phyloP scores from a whole-genome alignment of 1,140 invertebrate species.

The Caenorhabditis brenneri region DNA sequence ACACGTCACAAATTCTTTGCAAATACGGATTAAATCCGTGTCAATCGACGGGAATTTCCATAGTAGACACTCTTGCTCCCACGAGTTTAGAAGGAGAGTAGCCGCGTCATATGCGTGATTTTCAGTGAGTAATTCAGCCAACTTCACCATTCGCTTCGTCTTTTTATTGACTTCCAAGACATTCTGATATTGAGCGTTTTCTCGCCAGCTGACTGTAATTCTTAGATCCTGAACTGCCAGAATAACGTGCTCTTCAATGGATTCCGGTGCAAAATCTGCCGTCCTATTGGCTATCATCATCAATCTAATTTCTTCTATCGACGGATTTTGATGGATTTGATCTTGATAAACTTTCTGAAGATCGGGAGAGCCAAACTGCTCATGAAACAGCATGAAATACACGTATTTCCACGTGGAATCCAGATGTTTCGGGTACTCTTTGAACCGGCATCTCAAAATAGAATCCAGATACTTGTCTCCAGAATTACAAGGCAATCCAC shows the following conservation, averaged over 20 bases:
- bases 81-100: neutral
- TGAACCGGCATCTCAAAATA: neutral
- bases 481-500: neutral
- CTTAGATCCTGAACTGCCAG: neutral
- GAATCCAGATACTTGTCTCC: neutral
- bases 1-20: neutral
- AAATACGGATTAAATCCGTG: neutral
- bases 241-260: constrained; percentile 2
- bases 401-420: neutral
- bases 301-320: neutral
- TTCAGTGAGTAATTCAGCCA: neutral
- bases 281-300: neutral
- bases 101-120: constrained; percentile 5
- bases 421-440: neutral
- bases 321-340: neutral
- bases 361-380: neutral
- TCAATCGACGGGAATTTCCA: neutral
- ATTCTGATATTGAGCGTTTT: neutral
- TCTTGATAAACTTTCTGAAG: neutral
- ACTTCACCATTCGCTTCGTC: neutral
- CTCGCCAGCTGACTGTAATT: neutral
- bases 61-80: neutral
- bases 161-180: neutral
- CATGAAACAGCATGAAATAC: neutral
- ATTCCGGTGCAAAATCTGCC: neutral